Evolutionary conservation across 2,797 vertebrate genomes (phyloP), one percentile per base, ranked within the genome.

Genomic region (Pygocentrus nattereri): DNA sequence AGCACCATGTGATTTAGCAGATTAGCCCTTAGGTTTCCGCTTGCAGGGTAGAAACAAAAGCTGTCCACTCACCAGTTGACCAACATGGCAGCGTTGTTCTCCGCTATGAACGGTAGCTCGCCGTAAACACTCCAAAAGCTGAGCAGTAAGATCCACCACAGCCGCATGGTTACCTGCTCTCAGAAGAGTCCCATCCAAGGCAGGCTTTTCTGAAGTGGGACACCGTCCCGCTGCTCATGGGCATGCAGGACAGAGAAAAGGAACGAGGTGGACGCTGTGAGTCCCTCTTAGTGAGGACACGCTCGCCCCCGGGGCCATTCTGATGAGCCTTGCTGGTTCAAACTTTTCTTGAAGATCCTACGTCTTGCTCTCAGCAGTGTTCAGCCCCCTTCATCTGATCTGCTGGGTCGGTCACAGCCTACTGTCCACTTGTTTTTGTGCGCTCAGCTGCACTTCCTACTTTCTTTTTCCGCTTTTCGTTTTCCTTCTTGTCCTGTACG

Each of bases 11-110:
- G 70, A 74, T 78, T 78, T 78, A 56, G 31, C 50, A 41, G 11
- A 68, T 80, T 44, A 54, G n/a, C 50, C 27, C 18, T 44, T 0
- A 25, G 25, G 25, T 41, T n/a, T 19, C 13, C 49, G 44, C 2
- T 34, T 23, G 76, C 8, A 23, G 23, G 30, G 13, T 5, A 54
- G 30, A 25, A 27, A 7, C 21, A 67, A 25, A 44, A 10, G 34
- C 4, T 21, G 3, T 65, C 15, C 88, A 93, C 97, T 98, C 91
- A 99, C 98, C 98, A 98, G 95, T 98, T 97, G 84, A 98, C 97
- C 92, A 94, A 88, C 95, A 99, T 96, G 58, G 95, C 96, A 0
- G 98, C 97, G 1, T 97, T 97, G 87, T 99, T 99, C 85, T 98
- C 96, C 0, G 95, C 92, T 69, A 98, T 95, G 92, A 99, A 96